Evolutionary conservation across 2,113 vertebrate genomes (phyloP).

Genomic region (Puntigrus tetrazona): DNA sequence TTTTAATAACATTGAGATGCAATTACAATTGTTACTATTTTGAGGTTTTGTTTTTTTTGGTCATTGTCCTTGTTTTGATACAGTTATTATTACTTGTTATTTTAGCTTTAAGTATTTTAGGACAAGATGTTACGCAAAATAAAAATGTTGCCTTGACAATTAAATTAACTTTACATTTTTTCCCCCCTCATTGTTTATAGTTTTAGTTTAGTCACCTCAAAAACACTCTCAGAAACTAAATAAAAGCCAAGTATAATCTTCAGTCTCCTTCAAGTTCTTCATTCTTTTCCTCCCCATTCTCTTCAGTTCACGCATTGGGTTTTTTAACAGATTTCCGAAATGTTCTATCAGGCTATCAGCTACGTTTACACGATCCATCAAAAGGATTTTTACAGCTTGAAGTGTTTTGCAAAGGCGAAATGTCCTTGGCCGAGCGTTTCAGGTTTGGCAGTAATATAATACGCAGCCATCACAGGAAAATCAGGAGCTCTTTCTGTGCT

Average conservation of each 20-base stretch:
- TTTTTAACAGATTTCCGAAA: not conserved
- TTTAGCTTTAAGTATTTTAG: too few species aligned
- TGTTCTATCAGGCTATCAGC: not conserved
- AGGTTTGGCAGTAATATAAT: constrained; percentile 10
- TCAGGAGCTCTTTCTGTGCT: not conserved
- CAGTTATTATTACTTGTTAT: too few species aligned
- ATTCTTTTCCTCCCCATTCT: too few species aligned
- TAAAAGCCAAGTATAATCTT: not conserved
- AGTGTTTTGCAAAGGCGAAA: not conserved
- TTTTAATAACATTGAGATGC: too few species aligned
- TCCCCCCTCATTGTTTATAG: too few species aligned
- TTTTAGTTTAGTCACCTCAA: too few species aligned
- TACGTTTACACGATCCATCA: not conserved
- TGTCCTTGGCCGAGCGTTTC: not conserved
- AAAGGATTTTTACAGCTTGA: not conserved
- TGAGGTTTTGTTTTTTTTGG: too few species aligned
- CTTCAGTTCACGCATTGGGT: not conserved
- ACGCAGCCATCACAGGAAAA: not conserved
- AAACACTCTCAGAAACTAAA: not conserved
- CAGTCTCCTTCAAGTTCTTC: not conserved
- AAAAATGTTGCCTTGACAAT: too few species aligned
- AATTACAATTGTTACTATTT: too few species aligned
- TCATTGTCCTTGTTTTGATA: too few species aligned
- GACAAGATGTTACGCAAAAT: too few species aligned
- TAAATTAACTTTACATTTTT: too few species aligned